A percentile compares a stretch with the other conserved stretches of the same genome.
phyloP scores from a whole-genome alignment of 37 sponge, comb jelly and placozoan species.

The Agelas oroides region DNA sequence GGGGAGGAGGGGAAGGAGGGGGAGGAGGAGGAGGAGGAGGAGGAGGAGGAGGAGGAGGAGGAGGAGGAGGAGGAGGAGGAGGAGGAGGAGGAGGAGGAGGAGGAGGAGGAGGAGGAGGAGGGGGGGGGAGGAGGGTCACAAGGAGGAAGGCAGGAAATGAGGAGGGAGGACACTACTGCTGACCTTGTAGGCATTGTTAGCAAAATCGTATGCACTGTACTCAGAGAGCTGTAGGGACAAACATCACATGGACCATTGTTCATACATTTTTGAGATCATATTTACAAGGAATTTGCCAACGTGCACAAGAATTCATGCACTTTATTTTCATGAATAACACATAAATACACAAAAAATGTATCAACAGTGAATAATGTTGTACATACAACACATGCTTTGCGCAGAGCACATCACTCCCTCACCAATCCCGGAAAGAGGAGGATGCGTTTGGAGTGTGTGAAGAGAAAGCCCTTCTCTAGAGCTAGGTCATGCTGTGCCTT shows the following conservation, averaged over 20 bases:
- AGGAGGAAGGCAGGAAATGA: too few species aligned
- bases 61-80: background rate
- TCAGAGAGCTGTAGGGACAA: constrained; percentile 48
- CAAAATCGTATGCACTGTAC: constrained; percentile 86
- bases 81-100: background rate
- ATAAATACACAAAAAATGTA: too few species aligned
- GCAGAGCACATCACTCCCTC: constrained; percentile 22
- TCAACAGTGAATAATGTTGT: too few species aligned
- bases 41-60: background rate
- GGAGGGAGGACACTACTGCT: background rate
- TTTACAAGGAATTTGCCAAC: too few species aligned
- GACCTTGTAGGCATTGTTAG: constrained; percentile 80
- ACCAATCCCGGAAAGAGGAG: constrained; percentile 88
- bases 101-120: background rate
- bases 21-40: too few species aligned
- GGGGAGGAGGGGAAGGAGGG: too few species aligned
- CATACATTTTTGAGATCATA: too few species aligned
- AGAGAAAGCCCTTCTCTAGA: constrained; percentile 37
- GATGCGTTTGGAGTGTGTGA: constrained; percentile 65
- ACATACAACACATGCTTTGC: too few species aligned
- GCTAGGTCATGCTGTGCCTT: constrained; percentile 21
- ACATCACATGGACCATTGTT: background rate
- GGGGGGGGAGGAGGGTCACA: too few species aligned
- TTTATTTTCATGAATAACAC: too few species aligned
- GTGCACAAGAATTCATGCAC: too few species aligned